Evolutionary conservation across 30 jellyfish, hydroid and myxozoan species (phyloP).

Genomic region (Rhopilema esculentum): DNA sequence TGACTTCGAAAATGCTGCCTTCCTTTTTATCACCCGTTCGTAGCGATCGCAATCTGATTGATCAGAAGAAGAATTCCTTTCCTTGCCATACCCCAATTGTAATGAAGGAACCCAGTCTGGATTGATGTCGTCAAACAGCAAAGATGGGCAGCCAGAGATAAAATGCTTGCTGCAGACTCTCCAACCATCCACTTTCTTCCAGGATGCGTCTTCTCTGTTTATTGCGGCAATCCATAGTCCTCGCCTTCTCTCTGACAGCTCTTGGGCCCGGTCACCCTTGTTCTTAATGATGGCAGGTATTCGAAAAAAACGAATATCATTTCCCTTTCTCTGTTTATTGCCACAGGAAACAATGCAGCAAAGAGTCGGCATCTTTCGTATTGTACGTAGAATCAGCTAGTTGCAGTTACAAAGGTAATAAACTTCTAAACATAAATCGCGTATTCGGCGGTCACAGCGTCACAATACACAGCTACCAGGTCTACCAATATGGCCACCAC

Average conservation of each 20-base stretch:
- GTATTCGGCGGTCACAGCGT: no score
- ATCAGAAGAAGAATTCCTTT: no score
- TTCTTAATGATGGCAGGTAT: not conserved
- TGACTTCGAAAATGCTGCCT: no score
- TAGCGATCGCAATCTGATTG: no score
- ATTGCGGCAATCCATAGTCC: slow-evolving; percentile 35
- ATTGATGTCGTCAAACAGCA: slow-evolving; percentile 8
- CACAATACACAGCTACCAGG: no score
- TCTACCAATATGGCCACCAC: no score
- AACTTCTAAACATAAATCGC: no score
- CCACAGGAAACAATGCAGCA: slow-evolving; percentile 24
- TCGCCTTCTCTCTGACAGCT: not conserved
- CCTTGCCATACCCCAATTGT: slow-evolving; percentile 31
- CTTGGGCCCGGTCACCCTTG: slow-evolving; percentile 4
- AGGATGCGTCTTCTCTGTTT: slow-evolving; percentile 12
- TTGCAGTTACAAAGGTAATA: no score
- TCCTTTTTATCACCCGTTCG: no score
- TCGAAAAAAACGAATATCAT: slow-evolving; percentile 2
- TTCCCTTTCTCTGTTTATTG: slow-evolving; percentile 20
- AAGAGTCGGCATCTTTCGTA: slow-evolving; percentile 1
- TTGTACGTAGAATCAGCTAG: no score
- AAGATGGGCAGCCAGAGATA: slow-evolving; percentile 13
- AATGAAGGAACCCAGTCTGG: slow-evolving; percentile 51
- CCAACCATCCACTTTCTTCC: slow-evolving; percentile 25
- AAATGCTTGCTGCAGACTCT: slow-evolving; percentile 30